Evolutionary conservation across 2,113 vertebrate genomes (phyloP).

Genomic region (Pica pica): DNA sequence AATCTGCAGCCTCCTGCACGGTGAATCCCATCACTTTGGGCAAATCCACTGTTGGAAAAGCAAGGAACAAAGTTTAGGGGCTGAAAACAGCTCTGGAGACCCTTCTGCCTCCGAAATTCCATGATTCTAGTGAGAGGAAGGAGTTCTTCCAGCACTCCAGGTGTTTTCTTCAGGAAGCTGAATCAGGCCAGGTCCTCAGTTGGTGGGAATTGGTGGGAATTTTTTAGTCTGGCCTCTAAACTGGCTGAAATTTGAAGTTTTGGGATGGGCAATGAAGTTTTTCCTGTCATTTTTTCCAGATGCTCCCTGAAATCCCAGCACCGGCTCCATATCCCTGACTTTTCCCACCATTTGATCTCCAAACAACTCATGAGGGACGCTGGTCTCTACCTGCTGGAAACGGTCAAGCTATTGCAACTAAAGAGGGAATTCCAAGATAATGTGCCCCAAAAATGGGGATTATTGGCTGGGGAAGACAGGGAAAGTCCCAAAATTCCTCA

Average conservation of each 20-base stretch:
- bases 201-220: neutral
- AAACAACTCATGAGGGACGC: neutral
- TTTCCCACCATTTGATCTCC: neutral
- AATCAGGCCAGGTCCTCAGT: neutral
- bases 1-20: constrained; percentile 65
- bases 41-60: constrained; percentile 72
- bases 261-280: neutral
- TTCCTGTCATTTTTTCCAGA: neutral
- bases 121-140: neutral
- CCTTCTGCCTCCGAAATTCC: neutral
- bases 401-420: neutral
- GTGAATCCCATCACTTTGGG: constrained; percentile 76
- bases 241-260: neutral
- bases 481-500: neutral
- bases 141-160: neutral
- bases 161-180: neutral
- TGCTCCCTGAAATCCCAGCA: neutral
- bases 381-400: neutral
- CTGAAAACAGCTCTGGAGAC: neutral
- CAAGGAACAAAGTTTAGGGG: neutral
- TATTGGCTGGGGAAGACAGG: neutral
- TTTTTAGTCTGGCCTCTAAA: neutral
- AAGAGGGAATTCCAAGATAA: neutral
- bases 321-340: neutral
- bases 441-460: neutral